Evolutionary conservation across 2,888 invertebrate genomes (phyloP), one percentile per base, ranked within the genome.

Genomic region (Osmoderma eremita): DNA sequence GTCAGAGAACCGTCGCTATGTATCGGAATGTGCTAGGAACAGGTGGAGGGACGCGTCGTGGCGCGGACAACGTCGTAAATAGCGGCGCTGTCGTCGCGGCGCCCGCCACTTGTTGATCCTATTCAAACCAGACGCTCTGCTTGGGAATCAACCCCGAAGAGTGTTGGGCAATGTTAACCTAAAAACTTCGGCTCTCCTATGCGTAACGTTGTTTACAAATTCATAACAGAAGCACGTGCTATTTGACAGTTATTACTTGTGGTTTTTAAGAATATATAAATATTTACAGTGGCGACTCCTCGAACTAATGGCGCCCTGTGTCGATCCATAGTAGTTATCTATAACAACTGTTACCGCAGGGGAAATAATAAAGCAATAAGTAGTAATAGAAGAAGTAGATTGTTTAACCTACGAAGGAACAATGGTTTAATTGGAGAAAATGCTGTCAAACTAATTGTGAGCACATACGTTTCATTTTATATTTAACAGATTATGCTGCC

Each of bases 81-180:
- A 80, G 77, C 81, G 81, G 82, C 82, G 82, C 82, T 82, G 79
- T 76, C 81, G 81, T 81, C 81, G 80, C 80, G 80, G 79, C 81
- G 81, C 81, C 78, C 75, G 77, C 76, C 76, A 79, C 78, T 78
- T 77, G 76, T 76, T 76, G 76, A 75, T 71, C 63, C 66, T 58
- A 50, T 77, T 78, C 73, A 75, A 78, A 77, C 58, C 42, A 45
- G 64, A 70, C 69, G 67, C 69, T 67, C 20, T 24, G 8, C 17
- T 61, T 51, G 42, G 39, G 42, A 61, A 10, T 24, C 15, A 17
- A 45, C 45, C 30, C 45, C 30, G 24, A 13, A 3, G 2, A 48
- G 8, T 30, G 22, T 17, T 13, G 12, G 45, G 0, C 38, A 17
- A 8, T 15, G 48, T 22, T 53, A 39, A 45, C 48, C 53, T 45